A percentile compares a stretch with the other conserved stretches of the same genome.
Conservation (phyloP, 2,797 vertebrate species). For the Sebastes umbrosus region DNA sequence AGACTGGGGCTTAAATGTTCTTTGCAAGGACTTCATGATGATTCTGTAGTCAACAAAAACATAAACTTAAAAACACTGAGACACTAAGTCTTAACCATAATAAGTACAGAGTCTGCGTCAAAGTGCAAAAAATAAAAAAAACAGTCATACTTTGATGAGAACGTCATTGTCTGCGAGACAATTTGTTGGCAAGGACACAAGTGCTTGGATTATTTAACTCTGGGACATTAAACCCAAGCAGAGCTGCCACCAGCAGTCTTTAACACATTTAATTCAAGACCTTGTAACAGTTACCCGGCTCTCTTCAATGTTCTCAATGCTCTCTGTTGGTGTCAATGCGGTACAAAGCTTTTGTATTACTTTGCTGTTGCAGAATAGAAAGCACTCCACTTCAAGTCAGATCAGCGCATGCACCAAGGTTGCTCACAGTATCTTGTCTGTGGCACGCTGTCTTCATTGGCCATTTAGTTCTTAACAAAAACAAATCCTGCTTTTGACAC, state of each 20-base stretch:
- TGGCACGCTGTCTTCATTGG: not conserved
- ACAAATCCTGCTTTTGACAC: not conserved
- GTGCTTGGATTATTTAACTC: not conserved
- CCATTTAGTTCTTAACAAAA: not conserved
- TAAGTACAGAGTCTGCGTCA: not conserved
- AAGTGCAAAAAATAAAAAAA: not conserved
- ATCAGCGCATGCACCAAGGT: not conserved
- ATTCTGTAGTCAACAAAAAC: not conserved
- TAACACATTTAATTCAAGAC: not conserved
- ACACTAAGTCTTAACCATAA: not conserved
- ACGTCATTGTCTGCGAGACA: not conserved
- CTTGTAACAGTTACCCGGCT: not conserved
- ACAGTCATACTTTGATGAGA: not conserved
- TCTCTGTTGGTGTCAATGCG: not conserved
- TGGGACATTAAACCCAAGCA: not conserved
- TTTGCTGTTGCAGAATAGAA: not conserved
- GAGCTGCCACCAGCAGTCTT: not conserved
- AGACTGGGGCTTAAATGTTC: not conserved
- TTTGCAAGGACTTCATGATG: not conserved
- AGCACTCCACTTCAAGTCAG: not conserved
- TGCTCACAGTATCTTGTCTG: not conserved
- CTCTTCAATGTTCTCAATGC: not conserved
- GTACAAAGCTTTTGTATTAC: not conserved
- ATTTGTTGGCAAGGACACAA: not conserved
- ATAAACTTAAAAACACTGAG: not conserved